These are phyloP conservation scores for Hydrozoanthus gracilis DNA, from an alignment of 92 coral and sea anemone genomes.

Conservation along the genomic window DNA sequence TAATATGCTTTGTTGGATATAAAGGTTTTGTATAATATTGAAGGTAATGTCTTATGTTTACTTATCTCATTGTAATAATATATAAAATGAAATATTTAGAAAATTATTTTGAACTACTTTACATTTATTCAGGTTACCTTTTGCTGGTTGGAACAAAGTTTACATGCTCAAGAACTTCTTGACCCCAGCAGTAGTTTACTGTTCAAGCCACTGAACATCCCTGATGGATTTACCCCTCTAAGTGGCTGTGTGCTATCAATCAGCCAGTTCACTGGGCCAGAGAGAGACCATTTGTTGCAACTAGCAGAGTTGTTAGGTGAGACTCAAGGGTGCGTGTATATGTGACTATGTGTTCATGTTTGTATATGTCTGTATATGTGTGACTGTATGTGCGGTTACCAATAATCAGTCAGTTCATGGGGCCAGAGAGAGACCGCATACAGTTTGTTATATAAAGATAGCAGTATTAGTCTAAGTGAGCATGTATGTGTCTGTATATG, in stretches of 20 bases:
- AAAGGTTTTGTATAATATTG: too few relatives aligned
- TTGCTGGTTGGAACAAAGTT: constrained; percentile 94
- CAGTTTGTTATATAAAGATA: constrained; percentile 91
- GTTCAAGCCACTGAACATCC: constrained; percentile 79
- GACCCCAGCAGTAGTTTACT: constrained; percentile 75
- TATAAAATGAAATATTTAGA: too few relatives aligned
- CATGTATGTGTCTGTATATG: too few relatives aligned
- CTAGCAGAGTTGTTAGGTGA: constrained; percentile 94
- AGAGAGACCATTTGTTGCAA: constrained; percentile 92
- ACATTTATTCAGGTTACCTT: constrained; percentile 75
- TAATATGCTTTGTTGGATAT: too few relatives aligned
- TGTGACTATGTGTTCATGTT: too few relatives aligned
- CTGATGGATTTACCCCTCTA: constrained; percentile 67
- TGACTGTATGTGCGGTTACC: too few relatives aligned
- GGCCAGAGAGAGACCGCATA: constrained; percentile 89
- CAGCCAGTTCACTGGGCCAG: constrained; percentile 89
- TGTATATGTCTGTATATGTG: too few relatives aligned
- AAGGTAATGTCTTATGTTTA: too few relatives aligned
- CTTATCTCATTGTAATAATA: too few relatives aligned
- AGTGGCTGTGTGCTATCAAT: constrained; percentile 84
- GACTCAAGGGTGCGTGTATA: neutral
- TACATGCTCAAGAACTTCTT: constrained; percentile 72
- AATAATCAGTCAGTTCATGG: constrained; percentile 88
- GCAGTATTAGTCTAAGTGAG: too few relatives aligned
- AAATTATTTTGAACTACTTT: too few relatives aligned